phyloP scores from a whole-genome alignment of 1,140 invertebrate genomes.

The Muscidifurax raptorellus region DNA sequence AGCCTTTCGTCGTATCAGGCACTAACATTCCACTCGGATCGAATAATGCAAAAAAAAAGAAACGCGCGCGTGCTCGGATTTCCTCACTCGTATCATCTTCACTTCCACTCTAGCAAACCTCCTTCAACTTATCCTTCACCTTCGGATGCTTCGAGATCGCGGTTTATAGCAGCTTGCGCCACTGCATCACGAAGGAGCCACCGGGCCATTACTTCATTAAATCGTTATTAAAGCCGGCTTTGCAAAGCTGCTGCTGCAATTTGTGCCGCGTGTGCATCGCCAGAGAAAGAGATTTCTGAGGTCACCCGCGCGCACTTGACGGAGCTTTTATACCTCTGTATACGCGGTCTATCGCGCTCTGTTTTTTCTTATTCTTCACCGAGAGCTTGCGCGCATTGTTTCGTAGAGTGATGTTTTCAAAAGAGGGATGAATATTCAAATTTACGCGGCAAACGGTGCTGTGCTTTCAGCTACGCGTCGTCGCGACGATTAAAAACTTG shows the following conservation, averaged over 20 bases:
- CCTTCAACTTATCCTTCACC: constrained; percentile 45
- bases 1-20: too few relatives aligned
- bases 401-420: background rate
- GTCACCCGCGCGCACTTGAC: background rate
- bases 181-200: background rate
- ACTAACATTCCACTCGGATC: too few relatives aligned
- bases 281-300: background rate
- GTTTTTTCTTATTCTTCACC: background rate
- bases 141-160: constrained; percentile 40
- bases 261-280: background rate
- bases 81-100: background rate
- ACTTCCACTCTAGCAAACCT: background rate
- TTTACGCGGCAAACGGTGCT: background rate
- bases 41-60: too few relatives aligned
- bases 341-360: background rate
- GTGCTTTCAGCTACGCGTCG: background rate
- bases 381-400: background rate
- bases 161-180: background rate
- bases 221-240: constrained; percentile 64
- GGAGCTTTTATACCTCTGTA: background rate
- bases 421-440: background rate
- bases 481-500: background rate
- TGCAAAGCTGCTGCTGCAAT: constrained; percentile 53
- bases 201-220: constrained; percentile 65
- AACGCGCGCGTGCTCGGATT: background rate